phyloP scores from a whole-genome alignment of 2,113 vertebrate species.

The Enhydra lutris region DNA sequence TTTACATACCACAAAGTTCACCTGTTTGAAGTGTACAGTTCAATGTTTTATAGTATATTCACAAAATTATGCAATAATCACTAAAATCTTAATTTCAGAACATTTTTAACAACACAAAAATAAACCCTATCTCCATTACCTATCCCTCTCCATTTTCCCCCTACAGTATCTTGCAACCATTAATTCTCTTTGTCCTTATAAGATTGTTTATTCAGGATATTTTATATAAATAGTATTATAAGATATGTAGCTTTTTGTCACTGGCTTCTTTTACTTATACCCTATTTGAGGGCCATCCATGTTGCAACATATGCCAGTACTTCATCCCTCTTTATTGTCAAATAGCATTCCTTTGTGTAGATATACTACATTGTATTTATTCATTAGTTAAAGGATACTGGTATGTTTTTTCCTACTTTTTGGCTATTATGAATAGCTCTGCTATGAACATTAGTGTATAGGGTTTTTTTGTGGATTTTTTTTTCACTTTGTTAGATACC shows the following conservation, averaged over 20 bases:
- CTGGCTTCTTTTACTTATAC: background rate
- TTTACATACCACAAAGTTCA: background rate
- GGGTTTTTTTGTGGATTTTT: background rate
- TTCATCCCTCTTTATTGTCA: background rate
- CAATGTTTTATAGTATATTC: background rate
- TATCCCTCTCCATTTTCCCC: background rate
- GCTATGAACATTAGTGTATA: background rate
- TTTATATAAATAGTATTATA: background rate
- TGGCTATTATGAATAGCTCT: background rate
- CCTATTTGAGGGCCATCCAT: background rate
- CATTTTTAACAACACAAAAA: background rate
- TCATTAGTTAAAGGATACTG: background rate
- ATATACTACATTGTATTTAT: background rate
- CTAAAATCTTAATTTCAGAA: background rate
- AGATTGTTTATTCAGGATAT: background rate
- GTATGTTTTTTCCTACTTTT: background rate
- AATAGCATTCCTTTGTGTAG: background rate
- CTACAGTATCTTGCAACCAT: background rate
- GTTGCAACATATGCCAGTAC: background rate
- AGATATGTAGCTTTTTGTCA: background rate
- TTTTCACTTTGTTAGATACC: background rate
- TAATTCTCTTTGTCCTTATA: background rate
- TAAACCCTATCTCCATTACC: background rate
- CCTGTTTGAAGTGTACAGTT: background rate
- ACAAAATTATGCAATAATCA: background rate